Conservation (phyloP, 2,797 vertebrate genomes). For the Phalloptychus januarius region DNA sequence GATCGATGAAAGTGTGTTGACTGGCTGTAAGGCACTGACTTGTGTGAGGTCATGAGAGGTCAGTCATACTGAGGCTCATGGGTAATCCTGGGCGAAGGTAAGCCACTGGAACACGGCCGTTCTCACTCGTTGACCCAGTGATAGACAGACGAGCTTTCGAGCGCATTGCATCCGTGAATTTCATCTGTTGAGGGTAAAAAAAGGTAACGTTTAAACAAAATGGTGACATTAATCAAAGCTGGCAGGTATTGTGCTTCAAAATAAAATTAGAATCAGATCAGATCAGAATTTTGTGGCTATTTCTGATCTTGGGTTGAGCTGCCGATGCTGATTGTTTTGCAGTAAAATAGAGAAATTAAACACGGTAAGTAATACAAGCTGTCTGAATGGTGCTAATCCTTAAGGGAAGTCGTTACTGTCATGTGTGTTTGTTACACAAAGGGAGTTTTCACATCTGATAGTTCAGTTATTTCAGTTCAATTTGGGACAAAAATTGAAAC, state of each 20-base stretch:
- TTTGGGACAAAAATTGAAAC: no score
- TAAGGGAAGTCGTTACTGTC: background rate
- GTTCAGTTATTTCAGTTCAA: no score
- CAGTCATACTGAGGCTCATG: slow-evolving; percentile 97
- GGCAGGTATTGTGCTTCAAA: background rate
- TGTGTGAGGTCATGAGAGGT: slow-evolving; percentile 76
- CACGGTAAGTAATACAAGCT: background rate
- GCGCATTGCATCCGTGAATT: slow-evolving; percentile 94
- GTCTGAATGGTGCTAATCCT: background rate
- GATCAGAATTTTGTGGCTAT: background rate
- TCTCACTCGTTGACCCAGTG: slow-evolving; percentile 96
- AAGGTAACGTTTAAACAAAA: slow-evolving; percentile 7
- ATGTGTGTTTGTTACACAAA: background rate
- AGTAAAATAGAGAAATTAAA: background rate
- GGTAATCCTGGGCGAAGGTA: slow-evolving; percentile 99
- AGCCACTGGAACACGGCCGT: slow-evolving; percentile 93
- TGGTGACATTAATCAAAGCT: background rate
- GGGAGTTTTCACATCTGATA: no score
- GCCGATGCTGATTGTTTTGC: background rate
- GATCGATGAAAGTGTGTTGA: slow-evolving; percentile 36
- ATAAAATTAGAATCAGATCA: background rate
- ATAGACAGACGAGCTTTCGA: slow-evolving; percentile 98
- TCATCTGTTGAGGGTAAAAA: slow-evolving; percentile 85
- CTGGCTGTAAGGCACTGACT: slow-evolving; percentile 81
- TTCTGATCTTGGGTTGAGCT: background rate